Evolutionary conservation across 1,140 invertebrate genomes (phyloP).

Genomic region (Drosophila funebris): DNA sequence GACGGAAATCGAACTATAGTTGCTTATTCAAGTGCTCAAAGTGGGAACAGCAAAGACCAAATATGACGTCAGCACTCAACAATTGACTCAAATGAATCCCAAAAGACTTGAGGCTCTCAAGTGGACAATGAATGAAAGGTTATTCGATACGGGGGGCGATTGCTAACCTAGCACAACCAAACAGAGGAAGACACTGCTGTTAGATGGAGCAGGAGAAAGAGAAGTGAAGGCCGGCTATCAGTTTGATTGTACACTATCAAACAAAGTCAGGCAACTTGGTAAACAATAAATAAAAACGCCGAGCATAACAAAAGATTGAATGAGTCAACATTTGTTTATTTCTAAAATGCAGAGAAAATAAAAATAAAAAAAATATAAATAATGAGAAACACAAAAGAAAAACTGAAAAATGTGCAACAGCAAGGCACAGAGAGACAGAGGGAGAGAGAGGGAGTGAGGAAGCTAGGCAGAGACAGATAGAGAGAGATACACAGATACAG

Average conservation of each 20-base stretch:
- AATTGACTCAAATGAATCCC: neutral
- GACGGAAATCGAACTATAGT: conserved; percentile 26
- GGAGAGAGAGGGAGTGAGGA: neutral
- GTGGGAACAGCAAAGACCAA: no score
- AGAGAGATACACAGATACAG: conserved; percentile 1
- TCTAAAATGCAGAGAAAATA: conserved; percentile 1
- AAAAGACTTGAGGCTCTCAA: neutral
- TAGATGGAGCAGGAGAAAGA: neutral
- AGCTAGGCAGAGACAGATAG: neutral
- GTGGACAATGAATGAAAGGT: neutral
- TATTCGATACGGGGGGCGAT: neutral
- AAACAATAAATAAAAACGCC: conserved; percentile 21
- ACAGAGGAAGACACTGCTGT: neutral
- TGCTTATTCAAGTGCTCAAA: neutral
- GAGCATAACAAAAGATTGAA: neutral
- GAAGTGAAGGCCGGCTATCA: conserved; percentile 5
- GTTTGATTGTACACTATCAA: conserved; percentile 28
- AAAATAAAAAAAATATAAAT: neutral
- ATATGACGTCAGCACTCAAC: neutral
- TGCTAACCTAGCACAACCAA: conserved; percentile 45
- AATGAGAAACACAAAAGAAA: neutral
- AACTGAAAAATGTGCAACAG: conserved; percentile 8
- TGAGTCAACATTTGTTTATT: conserved; percentile 5
- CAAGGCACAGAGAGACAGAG: conserved; percentile 4
- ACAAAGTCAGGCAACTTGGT: conserved; percentile 37